Evolutionary conservation across 30 jellyfish, hydroid and myxozoan genomes (phyloP).

Genomic region (Hydractinia echinata): DNA sequence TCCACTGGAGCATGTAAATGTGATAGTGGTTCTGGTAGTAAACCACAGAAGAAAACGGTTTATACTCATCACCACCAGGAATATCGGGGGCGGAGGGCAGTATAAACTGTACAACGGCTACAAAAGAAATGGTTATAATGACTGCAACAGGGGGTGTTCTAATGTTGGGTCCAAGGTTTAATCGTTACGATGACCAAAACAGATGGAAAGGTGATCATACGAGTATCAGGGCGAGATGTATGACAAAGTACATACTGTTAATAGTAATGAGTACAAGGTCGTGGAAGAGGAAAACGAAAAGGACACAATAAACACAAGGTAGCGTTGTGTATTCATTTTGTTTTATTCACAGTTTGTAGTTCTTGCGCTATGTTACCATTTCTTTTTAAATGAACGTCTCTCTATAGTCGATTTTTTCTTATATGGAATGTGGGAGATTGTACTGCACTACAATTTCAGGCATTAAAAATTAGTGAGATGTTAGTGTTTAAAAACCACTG

Average conservation of each 20-base stretch:
- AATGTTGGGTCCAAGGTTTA: conserved; percentile 23
- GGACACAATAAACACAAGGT: conserved; percentile 12
- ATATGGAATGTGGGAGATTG: too few relatives aligned
- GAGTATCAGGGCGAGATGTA: background rate
- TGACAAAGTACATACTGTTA: background rate
- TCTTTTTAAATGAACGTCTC: too few relatives aligned
- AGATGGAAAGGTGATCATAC: conserved; percentile 12
- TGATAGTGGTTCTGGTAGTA: conserved; percentile 2
- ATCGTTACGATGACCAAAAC: conserved; percentile 11
- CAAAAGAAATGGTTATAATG: conserved; percentile 22
- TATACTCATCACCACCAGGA: conserved; percentile 2
- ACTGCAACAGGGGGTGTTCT: conserved; percentile 4
- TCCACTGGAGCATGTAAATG: conserved; percentile 9
- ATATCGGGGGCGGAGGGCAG: background rate
- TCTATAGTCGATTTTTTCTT: too few relatives aligned
- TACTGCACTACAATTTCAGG: too few relatives aligned
- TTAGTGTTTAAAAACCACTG: too few relatives aligned
- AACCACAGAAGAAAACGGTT: conserved; percentile 10
- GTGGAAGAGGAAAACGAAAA: conserved; percentile 12
- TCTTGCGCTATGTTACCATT: too few relatives aligned
- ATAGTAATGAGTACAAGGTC: background rate
- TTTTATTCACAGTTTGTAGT: too few relatives aligned
- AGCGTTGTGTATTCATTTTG: too few relatives aligned
- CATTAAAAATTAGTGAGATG: too few relatives aligned
- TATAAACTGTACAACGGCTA: conserved; percentile 2